phyloP scores from a whole-genome alignment of 2,888 invertebrate species.

The Crematogaster levior region DNA sequence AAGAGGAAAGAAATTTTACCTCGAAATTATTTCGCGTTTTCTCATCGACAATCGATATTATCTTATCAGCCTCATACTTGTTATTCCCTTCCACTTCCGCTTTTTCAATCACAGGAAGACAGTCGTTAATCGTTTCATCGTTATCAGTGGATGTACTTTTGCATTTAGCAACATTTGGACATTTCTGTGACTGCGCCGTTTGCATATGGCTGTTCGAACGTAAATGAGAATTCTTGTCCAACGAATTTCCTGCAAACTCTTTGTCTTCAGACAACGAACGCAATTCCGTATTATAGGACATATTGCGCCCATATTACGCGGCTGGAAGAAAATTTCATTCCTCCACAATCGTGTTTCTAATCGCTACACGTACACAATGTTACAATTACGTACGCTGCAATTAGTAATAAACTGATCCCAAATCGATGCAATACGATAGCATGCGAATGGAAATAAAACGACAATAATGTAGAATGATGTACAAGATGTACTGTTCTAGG shows the following conservation, averaged over 20 bases:
- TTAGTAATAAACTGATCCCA: not conserved
- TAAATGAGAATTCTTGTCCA: not conserved
- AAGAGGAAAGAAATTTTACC: conserved; percentile 12
- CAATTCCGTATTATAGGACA: not conserved
- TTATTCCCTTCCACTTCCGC: not conserved
- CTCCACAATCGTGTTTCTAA: too few relatives aligned
- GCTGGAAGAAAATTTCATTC: not conserved
- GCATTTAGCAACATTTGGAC: not conserved
- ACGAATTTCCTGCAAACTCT: not conserved
- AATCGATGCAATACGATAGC: conserved; percentile 1
- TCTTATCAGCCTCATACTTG: not conserved
- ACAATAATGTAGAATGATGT: not conserved
- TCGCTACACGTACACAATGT: not conserved
- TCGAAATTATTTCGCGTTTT: not conserved
- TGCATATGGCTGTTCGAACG: not conserved
- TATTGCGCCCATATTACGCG: not conserved
- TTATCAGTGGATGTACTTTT: not conserved
- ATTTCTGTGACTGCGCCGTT: not conserved
- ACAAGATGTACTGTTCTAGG: too few relatives aligned
- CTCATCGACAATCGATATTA: not conserved
- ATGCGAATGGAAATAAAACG: not conserved
- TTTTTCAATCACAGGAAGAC: not conserved
- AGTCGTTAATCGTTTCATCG: not conserved
- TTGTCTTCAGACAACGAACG: not conserved
- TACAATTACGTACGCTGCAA: not conserved